Conservation (phyloP, 2,797 vertebrate species). For the Manis javanica region DNA sequence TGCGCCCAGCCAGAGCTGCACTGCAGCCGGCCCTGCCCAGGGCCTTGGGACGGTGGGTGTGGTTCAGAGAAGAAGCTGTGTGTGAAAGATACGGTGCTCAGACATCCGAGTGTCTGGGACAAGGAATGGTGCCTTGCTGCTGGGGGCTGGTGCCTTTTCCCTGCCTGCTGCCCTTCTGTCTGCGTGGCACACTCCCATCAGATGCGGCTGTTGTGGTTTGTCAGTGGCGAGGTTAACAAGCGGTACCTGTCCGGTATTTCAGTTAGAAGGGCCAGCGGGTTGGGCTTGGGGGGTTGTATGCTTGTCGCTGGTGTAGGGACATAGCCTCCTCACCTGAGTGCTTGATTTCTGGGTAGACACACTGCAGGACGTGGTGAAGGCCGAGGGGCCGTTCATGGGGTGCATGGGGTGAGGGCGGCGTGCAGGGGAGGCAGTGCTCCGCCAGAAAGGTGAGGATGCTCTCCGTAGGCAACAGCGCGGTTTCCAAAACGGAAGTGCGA, state of each 20-base stretch:
- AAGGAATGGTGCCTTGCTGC: not conserved
- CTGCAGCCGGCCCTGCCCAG: not conserved
- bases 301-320: fast-evolving
- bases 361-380: fast-evolving
- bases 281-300: fast-evolving
- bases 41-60: not conserved
- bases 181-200: fast-evolving
- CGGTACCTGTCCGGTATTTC: not conserved
- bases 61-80: not conserved
- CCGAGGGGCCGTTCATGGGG: fast-evolving
- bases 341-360: fast-evolving
- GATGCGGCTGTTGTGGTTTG: not conserved
- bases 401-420: fast-evolving
- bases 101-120: not conserved
- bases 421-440: not conserved
- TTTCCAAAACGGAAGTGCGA: not conserved
- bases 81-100: not conserved
- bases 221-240: fast-evolving
- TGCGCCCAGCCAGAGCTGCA: too few relatives aligned
- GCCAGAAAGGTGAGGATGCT: not conserved
- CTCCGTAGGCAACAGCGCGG: fast-evolving
- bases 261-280: fast-evolving
- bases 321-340: fast-evolving
- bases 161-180: fast-evolving
- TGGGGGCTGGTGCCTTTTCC: not conserved